Conservation (phyloP, 2,888 invertebrate genomes). For the Caenorhabditis afra region DNA sequence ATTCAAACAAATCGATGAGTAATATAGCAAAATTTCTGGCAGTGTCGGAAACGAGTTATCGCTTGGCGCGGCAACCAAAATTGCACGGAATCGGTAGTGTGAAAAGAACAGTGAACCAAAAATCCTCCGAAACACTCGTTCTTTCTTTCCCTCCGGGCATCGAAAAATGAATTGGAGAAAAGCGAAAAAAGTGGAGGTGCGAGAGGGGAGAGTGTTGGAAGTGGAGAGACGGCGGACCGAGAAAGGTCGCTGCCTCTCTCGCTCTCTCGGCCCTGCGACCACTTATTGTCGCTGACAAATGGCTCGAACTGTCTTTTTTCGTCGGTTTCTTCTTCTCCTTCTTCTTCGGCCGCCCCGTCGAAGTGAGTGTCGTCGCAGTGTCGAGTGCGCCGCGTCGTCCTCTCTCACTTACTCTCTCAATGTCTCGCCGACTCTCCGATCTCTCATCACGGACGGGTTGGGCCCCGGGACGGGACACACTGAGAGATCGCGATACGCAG, state of each 20-base stretch:
- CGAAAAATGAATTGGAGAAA: conserved; percentile 39
- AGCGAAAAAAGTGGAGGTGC: not conserved
- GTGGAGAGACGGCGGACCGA: conserved; percentile 15
- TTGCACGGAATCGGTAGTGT: no score
- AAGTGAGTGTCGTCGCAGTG: not conserved
- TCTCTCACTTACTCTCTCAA: conserved; percentile 23
- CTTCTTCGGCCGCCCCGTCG: conserved; percentile 33
- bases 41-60: no score
- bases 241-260: conserved; percentile 28
- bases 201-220: not conserved
- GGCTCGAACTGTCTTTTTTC: conserved; percentile 57
- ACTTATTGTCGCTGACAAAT: conserved; percentile 58
- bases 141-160: not conserved
- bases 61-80: no score
- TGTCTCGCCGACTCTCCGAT: conserved; percentile 15
- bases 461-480: not conserved
- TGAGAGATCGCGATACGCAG: conserved; percentile 36
- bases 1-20: no score
- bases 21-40: no score
- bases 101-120: conserved; percentile 1
- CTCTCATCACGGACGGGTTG: conserved; percentile 6
- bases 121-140: not conserved
- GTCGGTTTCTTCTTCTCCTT: conserved; percentile 23
- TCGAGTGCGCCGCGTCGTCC: conserved; percentile 34
- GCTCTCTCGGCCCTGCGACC: conserved; percentile 11